Percentiles rank a stretch among this genome's conserved stretches.
phyloP scores from a whole-genome alignment of 2,888 invertebrate species.

The Amiota minor region DNA sequence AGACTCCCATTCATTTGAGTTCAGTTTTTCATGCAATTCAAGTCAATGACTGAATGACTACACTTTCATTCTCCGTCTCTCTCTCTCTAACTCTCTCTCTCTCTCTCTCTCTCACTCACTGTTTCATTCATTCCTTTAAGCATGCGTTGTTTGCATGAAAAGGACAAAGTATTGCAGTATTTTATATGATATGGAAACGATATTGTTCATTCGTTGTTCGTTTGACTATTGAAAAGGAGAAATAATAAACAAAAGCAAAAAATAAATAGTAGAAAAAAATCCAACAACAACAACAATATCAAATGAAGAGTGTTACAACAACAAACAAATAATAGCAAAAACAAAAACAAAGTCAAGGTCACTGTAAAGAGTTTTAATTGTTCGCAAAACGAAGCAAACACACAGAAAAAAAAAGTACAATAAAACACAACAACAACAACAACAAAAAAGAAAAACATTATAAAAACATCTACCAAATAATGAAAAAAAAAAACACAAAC shows the following conservation, averaged over 20 bases:
- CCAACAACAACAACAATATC: neutral
- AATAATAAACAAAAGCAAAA: conserved; percentile 8
- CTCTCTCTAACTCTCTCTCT: too few species aligned
- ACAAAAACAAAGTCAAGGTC: conserved; percentile 73
- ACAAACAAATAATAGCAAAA: conserved; percentile 23
- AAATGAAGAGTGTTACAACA: neutral
- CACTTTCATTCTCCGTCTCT: too few species aligned
- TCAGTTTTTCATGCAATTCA: neutral
- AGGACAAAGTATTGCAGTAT: too few species aligned
- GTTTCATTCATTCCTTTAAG: too few species aligned
- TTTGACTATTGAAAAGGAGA: conserved; percentile 21
- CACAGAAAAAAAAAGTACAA: conserved; percentile 39
- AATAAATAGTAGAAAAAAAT: conserved; percentile 11
- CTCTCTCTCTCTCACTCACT: too few species aligned
- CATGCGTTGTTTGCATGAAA: too few species aligned
- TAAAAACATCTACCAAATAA: conserved; percentile 9
- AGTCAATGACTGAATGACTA: conserved; percentile 13
- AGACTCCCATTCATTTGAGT: neutral
- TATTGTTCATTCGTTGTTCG: neutral
- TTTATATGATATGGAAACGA: too few species aligned
- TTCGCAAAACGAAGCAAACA: conserved; percentile 62
- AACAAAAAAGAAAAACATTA: conserved; percentile 10
- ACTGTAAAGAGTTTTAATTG: conserved; percentile 74
- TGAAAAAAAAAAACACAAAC: conserved; percentile 4
- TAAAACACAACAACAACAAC: conserved; percentile 34